Conservation (phyloP, 2,113 vertebrate species). For the Nicator chloris region DNA sequence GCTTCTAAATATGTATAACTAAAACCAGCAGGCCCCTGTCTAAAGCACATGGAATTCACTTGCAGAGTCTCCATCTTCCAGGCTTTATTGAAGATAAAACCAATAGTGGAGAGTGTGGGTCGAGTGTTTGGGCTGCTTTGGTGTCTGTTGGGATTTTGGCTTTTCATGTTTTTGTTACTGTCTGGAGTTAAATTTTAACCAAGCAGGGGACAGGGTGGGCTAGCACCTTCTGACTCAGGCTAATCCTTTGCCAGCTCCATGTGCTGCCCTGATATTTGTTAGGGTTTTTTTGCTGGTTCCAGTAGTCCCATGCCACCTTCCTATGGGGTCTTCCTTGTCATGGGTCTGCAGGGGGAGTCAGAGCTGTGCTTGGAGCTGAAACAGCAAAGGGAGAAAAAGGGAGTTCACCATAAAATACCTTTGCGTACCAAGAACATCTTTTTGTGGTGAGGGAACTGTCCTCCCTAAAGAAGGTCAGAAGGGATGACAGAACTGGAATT, state of each 20-base stretch:
- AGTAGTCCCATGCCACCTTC: neutral
- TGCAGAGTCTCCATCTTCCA: neutral
- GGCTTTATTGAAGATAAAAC: neutral
- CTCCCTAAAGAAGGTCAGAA: neutral
- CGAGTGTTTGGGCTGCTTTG: neutral
- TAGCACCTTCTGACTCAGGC: neutral
- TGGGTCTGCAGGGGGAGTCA: fast-evolving
- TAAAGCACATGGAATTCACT: neutral
- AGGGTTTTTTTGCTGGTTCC: neutral
- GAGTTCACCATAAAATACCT: neutral
- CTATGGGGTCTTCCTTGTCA: neutral
- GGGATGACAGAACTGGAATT: neutral
- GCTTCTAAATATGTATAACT: neutral
- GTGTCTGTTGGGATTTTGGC: neutral
- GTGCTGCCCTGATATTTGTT: neutral
- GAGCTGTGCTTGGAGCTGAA: neutral
- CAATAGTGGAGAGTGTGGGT: neutral
- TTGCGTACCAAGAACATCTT: neutral
- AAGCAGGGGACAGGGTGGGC: neutral
- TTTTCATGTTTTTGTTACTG: neutral
- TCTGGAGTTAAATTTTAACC: neutral
- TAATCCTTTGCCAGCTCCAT: neutral
- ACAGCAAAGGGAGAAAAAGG: neutral
- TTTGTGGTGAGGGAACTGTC: neutral
- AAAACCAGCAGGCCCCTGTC: neutral